Percentiles rank a stretch among this genome's conserved stretches.
Conservation (phyloP, 2,797 vertebrate species). For the Hapalemur alaotrensis region DNA sequence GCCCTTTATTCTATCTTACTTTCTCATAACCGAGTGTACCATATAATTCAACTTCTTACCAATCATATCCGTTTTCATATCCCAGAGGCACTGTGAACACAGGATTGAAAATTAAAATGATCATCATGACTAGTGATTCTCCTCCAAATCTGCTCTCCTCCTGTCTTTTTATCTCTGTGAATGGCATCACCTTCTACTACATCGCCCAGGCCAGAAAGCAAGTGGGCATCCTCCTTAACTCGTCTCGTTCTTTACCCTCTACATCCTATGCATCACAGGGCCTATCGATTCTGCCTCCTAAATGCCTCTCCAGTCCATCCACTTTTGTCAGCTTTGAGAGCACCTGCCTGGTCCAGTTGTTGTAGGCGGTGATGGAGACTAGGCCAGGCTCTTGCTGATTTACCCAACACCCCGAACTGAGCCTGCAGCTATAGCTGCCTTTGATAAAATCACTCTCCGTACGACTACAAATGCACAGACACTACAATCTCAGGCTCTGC, state of each 20-base stretch:
- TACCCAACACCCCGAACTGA: background rate
- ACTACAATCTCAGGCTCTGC: rapidly evolving
- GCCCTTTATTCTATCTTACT: background rate
- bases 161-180: rapidly evolving
- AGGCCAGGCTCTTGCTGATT: no score
- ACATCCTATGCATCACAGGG: rapidly evolving
- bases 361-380: rapidly evolving
- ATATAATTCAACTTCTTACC: background rate
- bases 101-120: background rate
- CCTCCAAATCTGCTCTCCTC: rapidly evolving
- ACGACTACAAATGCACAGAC: rapidly evolving
- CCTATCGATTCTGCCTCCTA: background rate
- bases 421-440: background rate
- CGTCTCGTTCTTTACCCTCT: no score
- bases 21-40: background rate
- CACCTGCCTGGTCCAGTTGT: rapidly evolving
- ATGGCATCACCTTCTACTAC: rapidly evolving
- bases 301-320: background rate
- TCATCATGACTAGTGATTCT: rapidly evolving
- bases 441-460: rapidly evolving
- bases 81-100: background rate
- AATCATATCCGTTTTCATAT: background rate
- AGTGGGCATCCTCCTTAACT: rapidly evolving
- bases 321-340: background rate
- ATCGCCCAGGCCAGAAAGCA: rapidly evolving